phyloP scores from a whole-genome alignment of 2,797 vertebrate species.

The Momotus momota region DNA sequence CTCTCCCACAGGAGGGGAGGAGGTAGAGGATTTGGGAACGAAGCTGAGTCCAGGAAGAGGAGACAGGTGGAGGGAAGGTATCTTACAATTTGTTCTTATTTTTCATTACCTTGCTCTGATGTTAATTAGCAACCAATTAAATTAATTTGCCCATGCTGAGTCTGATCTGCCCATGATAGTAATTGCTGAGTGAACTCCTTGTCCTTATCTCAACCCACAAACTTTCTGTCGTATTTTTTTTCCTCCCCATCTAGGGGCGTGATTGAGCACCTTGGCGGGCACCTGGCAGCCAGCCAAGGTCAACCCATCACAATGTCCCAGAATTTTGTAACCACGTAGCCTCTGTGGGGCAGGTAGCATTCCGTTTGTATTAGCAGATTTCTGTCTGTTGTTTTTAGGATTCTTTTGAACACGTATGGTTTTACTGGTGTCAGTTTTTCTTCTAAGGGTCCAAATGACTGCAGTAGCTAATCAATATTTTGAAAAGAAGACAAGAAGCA shows the following conservation, averaged over 20 bases:
- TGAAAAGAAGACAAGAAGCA: background rate
- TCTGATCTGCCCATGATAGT: background rate
- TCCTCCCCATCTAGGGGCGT: background rate
- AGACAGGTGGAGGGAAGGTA: too few relatives aligned
- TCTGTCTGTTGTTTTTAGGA: background rate
- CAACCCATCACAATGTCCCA: background rate
- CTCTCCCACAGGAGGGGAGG: fast-evolving
- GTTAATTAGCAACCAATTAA: background rate
- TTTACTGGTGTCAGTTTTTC: background rate
- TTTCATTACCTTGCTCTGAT: background rate
- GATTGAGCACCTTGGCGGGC: background rate
- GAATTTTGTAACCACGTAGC: background rate
- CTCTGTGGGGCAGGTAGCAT: background rate
- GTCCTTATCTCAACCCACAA: background rate
- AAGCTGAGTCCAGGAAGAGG: background rate
- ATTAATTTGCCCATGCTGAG: background rate
- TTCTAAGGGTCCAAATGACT: background rate
- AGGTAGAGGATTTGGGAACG: background rate
- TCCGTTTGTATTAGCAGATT: background rate
- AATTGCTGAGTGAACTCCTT: background rate
- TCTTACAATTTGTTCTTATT: background rate
- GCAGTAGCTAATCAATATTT: background rate
- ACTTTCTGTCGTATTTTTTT: background rate
- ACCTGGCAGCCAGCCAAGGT: background rate
- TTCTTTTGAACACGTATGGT: background rate